Evolutionary conservation across 2,113 vertebrate genomes (phyloP), one percentile per base, ranked within the genome.

Genomic region (Cheirogaleus medius): DNA sequence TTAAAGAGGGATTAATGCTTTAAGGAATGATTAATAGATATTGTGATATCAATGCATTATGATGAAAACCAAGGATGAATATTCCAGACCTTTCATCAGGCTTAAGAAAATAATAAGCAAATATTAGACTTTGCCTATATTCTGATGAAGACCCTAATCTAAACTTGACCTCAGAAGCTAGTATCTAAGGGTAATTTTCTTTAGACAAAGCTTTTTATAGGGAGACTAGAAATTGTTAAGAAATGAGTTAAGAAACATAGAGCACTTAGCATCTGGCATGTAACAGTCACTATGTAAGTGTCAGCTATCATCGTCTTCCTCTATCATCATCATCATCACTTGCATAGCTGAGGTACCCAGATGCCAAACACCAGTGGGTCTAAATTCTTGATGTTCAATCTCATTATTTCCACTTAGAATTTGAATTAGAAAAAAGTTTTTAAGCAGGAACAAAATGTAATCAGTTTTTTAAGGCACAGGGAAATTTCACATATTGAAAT

Each of bases 401-500:
- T 95, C 63, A 89, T 39, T 86, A 69, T 96, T 91, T 84, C 81
- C 32, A 81, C 27, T 76, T 58, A 89, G 68, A 94, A 84, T 81
- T 87, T 91, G 49, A 94, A 69, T 93, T 94, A 87, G 47, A n/a
- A 85, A 83, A 74, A 87, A 49, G 47, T 54, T 84, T 21, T 81
- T 68, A 49, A 68, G 94, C 90, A 66, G 58, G 93, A 92, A 97
- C 68, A 87, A 97, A 4, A 88, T 95, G 2, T 74, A 90, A 85
- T 92, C 8, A 5, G 15, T 88, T n/a, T 0, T 18, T 95, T 87
- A 94, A 93, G 74, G 82, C 82, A 39, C 13, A 84, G 39, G 83
- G 76, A 87, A 94, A 78, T 92, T 97, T 49, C 78, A 6, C 94
- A 86, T 98, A 92, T 92, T 96, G 94, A 94, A 82, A 97, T 73